Base-by-base conservation (phyloP, 1,140 invertebrate genomes). In the Drosophila simulans region DNA sequence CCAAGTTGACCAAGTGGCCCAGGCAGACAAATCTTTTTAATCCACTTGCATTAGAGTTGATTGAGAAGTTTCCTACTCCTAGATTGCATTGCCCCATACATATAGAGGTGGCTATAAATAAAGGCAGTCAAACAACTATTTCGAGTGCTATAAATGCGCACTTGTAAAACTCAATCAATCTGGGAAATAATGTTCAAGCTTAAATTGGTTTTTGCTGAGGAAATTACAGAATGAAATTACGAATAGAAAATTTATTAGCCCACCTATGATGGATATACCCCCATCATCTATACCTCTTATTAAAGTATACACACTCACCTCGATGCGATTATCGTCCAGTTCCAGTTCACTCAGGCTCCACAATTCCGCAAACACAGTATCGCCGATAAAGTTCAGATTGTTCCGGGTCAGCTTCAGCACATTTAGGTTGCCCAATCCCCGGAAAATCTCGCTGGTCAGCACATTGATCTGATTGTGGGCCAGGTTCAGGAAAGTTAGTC, bases 301-400 rank as follows among this genome's bases (percentile, higher is more conserved):
- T 4, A 43, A 20, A 1, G 7, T 27, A 22, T 31, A 31, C 3
- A 10, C 5, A 82, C 89, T 93, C 59, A 93, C 92, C 82, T 94
- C 92, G 51, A 96, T 94, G 43, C 94, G 93, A 92, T 97, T 97
- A 71, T 95, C 94, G 66, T 95, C 95, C 64, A 97, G 91, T 43
- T 96, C 93, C 56, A 97, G 92, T 62, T 96, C 95, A 65, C 94
- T 93, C 5, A 97, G 89, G 80, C 92, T 95, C 94, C 84, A 95
- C 83, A 97, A 93, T 80, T 97, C 96, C 0, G 94, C 93, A 91
- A 97, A 97, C 3, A 95, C 95, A 43, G 94, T 94, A 31, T 96
- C 95, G 1, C 95, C 95, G 58, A 97, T 93, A 85, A 95, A 95
- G 31, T 94, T 94, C 59, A 97, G 94, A 54, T 93, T 92, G 89